Base-by-base conservation (phyloP, 2,113 vertebrate genomes). In the Forbesichthys papilliferus region DNA sequence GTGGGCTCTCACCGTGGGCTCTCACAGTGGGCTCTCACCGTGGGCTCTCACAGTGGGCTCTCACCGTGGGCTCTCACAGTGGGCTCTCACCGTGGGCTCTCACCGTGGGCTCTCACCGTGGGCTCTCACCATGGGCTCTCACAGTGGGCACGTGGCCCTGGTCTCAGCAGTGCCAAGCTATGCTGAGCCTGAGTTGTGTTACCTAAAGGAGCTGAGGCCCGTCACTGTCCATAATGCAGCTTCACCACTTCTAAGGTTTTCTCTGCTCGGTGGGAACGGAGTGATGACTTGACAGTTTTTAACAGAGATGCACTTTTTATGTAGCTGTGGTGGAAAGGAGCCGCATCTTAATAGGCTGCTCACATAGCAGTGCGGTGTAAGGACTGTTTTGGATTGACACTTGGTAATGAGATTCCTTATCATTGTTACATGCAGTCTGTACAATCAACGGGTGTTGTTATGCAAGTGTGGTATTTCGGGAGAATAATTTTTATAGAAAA, bases 281-380 rank as follows among this genome's bases (percentile, higher is more conserved):
- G 58, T 64, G 58, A 69, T 73, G 72, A 78, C 61, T 74, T 75
- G 53, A 66, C 69, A 63, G 42, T 76, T 75, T 75, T 61, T 48
- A 48, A 56, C 49, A 62, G 49, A 73, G 57, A 54, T 6, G 58
- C 55, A 18, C 52, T 48, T 9, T 55, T 66, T 66, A 12, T 66
- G 48, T 73, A 48, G 57, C 69, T 69, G 52, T 51, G 55, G 54
- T 75, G 14, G 61, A 62, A 75, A 58, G 57, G 13, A 33, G 58
- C 63, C 36, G 66, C 58, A 66, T 74, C 60, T 68, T 27, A 36
- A 49, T 62, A 66, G 48, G 61, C 13, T 65, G 61, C 42, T 66
- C 11, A 27, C 33, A 61, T 46, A 47, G 27, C 36, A 16, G 34
- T 46, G 66, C 47, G 56, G 56, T 27, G 27, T 57, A 66, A 62